A percentile compares a stretch with the other conserved stretches of the same genome.
phyloP scores from a whole-genome alignment of 2,113 vertebrate species.

The Xyliphius kryptos region DNA sequence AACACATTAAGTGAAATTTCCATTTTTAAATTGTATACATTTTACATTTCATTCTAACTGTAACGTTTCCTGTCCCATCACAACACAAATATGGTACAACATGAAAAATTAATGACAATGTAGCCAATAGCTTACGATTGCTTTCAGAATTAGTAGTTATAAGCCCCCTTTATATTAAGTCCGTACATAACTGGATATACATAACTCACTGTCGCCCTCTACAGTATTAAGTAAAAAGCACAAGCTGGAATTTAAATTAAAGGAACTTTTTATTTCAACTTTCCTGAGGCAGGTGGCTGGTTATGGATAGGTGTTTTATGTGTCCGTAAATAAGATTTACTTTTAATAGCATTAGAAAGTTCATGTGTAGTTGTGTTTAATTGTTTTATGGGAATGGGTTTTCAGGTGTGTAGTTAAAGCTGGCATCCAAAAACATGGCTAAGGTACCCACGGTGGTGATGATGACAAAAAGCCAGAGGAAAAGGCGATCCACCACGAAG shows the following conservation, averaged over 20 bases:
- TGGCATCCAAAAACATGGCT: conserved; percentile 82
- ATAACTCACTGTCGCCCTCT: conserved; percentile 43
- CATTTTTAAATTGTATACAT: too few species aligned
- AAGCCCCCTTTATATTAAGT: too few species aligned
- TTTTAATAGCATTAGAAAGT: too few species aligned
- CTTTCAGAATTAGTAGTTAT: too few species aligned
- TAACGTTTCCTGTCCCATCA: too few species aligned
- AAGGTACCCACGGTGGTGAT: conserved; percentile 82
- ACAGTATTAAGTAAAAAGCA: conserved; percentile 26
- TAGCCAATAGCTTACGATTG: too few species aligned
- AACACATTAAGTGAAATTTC: too few species aligned
- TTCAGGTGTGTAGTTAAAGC: conserved; percentile 75
- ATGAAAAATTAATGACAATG: too few species aligned
- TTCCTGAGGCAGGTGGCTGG: neutral
- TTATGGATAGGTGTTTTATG: neutral
- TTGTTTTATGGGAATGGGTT: conserved; percentile 73
- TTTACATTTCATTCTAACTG: too few species aligned
- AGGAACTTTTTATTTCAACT: neutral
- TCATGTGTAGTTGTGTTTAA: too few species aligned
- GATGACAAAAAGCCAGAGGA: conserved; percentile 80
- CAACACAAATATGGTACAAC: too few species aligned
- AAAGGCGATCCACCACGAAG: conserved; percentile 81
- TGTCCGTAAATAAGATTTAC: too few species aligned
- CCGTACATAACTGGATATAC: neutral
- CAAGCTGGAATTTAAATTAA: neutral